Evolutionary conservation across 2,797 vertebrate genomes (phyloP).

Genomic region (Spizella passerina): DNA sequence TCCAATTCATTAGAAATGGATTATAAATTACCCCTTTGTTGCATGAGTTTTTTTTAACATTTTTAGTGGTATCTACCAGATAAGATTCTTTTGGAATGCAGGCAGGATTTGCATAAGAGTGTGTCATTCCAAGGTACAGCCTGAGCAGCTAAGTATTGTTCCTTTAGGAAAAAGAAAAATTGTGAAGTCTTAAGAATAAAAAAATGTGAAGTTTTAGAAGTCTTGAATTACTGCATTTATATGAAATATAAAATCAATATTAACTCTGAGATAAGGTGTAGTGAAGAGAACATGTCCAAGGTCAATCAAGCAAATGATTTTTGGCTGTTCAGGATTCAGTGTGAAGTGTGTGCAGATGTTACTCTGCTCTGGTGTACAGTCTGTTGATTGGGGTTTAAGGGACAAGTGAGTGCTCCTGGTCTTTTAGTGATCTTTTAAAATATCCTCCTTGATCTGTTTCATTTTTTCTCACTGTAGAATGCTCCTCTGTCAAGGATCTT

Average conservation of each 20-base stretch:
- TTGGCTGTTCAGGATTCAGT: not conserved
- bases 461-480: not conserved
- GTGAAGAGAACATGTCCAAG: not conserved
- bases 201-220: not conserved
- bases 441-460: not conserved
- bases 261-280: not conserved
- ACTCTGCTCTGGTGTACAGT: not conserved
- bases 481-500: not conserved
- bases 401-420: not conserved
- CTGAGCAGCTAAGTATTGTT: not conserved
- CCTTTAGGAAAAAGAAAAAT: not conserved
- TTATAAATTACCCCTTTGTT: not conserved
- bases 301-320: not conserved
- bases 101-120: not conserved
- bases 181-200: not conserved
- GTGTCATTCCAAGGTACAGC: not conserved
- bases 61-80: not conserved
- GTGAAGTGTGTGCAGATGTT: not conserved
- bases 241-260: not conserved
- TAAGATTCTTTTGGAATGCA: not conserved
- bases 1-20: not conserved
- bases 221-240: not conserved
- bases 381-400: not conserved
- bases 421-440: not conserved
- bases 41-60: fast-evolving